Conservation (phyloP, 2,888 invertebrate species). For the Agrypnus murinus region DNA sequence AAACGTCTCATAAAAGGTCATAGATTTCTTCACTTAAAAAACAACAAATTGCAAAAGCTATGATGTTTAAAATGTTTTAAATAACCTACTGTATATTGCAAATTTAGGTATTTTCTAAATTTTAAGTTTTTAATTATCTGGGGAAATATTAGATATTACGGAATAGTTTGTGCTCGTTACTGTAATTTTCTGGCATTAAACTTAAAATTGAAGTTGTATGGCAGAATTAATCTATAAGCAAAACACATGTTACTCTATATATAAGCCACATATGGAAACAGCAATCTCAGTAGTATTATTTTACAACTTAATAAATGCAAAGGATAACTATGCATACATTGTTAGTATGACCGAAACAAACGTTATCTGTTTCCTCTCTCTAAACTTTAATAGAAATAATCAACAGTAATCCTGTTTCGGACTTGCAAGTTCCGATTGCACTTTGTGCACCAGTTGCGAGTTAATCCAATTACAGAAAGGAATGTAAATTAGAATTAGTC, state of each 20-base stretch:
- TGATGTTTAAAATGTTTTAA: too few relatives aligned
- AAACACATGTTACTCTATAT: conserved; percentile 35
- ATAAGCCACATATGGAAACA: conserved; percentile 6
- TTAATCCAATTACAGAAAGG: conserved; percentile 38
- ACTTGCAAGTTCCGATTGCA: conserved; percentile 28
- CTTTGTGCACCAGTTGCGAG: conserved; percentile 37
- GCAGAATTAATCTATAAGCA: conserved; percentile 29
- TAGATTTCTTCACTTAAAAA: too few relatives aligned
- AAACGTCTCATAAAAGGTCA: too few relatives aligned
- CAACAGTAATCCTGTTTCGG: conserved; percentile 40
- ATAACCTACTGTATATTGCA: too few relatives aligned
- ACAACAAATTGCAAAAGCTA: too few relatives aligned
- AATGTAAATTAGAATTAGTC: conserved; percentile 42
- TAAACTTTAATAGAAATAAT: conserved; percentile 32
- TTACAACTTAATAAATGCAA: conserved; percentile 33
- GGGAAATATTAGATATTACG: too few relatives aligned
- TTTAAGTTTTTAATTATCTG: too few relatives aligned
- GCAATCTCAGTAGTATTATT: conserved; percentile 25
- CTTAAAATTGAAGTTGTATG: conserved; percentile 22
- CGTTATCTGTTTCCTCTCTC: conserved; percentile 10
- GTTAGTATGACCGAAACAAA: neutral
- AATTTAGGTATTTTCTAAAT: too few relatives aligned
- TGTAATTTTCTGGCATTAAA: conserved; percentile 3
- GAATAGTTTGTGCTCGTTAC: conserved; percentile 8
- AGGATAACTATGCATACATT: conserved; percentile 3